These are phyloP conservation scores for Pseudomugil gertrudae DNA, from an alignment of 2,797 vertebrate species.

Conservation along the genomic window DNA sequence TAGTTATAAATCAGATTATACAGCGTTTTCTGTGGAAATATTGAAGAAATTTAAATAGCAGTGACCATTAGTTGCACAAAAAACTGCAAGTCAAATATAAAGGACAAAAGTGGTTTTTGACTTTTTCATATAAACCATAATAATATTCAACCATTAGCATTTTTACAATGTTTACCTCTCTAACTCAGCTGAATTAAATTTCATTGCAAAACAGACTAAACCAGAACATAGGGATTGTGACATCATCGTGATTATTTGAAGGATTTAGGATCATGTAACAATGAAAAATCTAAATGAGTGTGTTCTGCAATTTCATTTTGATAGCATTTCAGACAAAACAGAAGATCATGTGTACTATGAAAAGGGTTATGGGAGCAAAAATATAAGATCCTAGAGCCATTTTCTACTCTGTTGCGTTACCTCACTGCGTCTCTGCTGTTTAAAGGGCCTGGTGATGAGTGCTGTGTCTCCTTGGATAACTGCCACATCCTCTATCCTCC, in stretches of 20 bases:
- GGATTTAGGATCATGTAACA: neutral
- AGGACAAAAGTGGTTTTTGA: neutral
- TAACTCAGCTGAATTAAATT: too few species aligned
- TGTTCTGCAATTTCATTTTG: neutral
- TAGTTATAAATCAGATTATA: too few species aligned
- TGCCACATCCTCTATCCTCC: constrained; percentile 88
- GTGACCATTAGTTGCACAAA: neutral
- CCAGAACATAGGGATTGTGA: too few species aligned
- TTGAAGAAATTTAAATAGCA: neutral
- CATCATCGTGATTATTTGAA: neutral
- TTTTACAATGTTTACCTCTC: too few species aligned
- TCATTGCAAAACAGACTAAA: too few species aligned
- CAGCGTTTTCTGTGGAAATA: neutral
- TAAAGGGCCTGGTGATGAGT: constrained; percentile 88
- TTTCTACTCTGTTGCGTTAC: constrained; percentile 60
- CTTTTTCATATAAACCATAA: neutral
- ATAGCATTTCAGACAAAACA: neutral
- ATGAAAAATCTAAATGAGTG: neutral
- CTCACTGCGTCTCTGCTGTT: constrained; percentile 86
- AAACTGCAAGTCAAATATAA: neutral
- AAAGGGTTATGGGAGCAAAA: constrained; percentile 31
- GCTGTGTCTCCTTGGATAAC: constrained; percentile 91
- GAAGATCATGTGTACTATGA: constrained; percentile 28
- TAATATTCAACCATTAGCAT: neutral
- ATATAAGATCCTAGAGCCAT: neutral